Conservation (phyloP, 2,888 invertebrate genomes). For the Latheticus oryzae region DNA sequence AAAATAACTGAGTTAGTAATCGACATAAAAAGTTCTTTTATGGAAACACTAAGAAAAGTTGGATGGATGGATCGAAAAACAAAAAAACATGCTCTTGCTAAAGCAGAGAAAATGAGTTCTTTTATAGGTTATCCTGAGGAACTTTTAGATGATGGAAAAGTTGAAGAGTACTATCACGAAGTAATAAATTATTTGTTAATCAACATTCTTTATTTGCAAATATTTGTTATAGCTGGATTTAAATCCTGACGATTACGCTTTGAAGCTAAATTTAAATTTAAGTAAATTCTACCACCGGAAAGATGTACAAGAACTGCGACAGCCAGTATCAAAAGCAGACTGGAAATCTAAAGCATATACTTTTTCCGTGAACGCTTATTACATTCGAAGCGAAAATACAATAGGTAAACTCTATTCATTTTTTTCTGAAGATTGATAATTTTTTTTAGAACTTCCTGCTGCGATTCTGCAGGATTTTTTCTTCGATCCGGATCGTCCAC, state of each 20-base stretch:
- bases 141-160: constrained; percentile 25
- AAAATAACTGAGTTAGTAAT: constrained; percentile 46
- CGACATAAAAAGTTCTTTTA: constrained; percentile 45
- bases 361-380: constrained; percentile 70
- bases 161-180: constrained; percentile 33
- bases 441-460: constrained; percentile 72
- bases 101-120: constrained; percentile 45
- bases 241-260: constrained; percentile 4
- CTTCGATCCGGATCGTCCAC: constrained; percentile 84
- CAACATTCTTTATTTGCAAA: constrained; percentile 3
- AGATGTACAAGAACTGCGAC: constrained; percentile 68
- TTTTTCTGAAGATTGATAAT: background rate
- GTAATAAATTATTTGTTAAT: constrained; percentile 9
- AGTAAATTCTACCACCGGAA: constrained; percentile 20
- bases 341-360: constrained; percentile 68
- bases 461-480: constrained; percentile 88
- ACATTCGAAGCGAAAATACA: constrained; percentile 68
- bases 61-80: constrained; percentile 52
- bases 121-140: constrained; percentile 39
- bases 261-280: constrained; percentile 26
- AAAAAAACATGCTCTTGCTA: constrained; percentile 46
- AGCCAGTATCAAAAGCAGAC: constrained; percentile 68
- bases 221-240: constrained; percentile 38
- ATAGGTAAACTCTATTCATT: constrained; percentile 65
- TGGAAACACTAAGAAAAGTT: constrained; percentile 45